Evolutionary conservation across 2,113 vertebrate species (phyloP).

Genomic region (Collichthys lucidus): DNA sequence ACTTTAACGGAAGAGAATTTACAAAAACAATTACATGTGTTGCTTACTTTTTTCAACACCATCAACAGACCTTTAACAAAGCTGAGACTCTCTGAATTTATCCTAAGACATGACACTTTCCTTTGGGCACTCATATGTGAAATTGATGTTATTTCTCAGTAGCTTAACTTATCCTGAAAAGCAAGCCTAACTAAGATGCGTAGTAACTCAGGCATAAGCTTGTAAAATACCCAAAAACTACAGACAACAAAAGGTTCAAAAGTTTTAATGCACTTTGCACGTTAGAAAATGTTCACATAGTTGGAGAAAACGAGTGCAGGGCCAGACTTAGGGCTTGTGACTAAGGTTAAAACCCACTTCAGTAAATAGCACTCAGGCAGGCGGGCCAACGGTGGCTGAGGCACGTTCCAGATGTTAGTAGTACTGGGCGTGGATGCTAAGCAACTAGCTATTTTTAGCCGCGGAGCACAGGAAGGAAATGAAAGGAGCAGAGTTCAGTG

Average conservation of each 20-base stretch:
- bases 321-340: constrained; percentile 21
- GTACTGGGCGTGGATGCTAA: constrained; percentile 66
- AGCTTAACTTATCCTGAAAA: background rate
- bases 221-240: background rate
- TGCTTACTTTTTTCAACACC: background rate
- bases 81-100: background rate
- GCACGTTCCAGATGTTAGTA: constrained; percentile 69
- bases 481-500: constrained; percentile 71
- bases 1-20: background rate
- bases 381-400: constrained; percentile 30
- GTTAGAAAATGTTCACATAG: constrained; percentile 9
- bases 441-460: constrained; percentile 77
- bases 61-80: background rate
- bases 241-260: background rate
- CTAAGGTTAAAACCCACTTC: constrained; percentile 62
- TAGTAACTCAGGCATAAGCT: background rate
- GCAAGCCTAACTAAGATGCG: background rate
- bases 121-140: background rate
- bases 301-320: constrained; percentile 35
- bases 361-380: constrained; percentile 55
- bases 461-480: constrained; percentile 66
- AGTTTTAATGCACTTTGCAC: background rate
- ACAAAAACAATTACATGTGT: background rate
- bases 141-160: background rate
- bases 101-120: background rate